Evolutionary conservation across 1,140 invertebrate species (phyloP).

Genomic region (Cydia pomonella): DNA sequence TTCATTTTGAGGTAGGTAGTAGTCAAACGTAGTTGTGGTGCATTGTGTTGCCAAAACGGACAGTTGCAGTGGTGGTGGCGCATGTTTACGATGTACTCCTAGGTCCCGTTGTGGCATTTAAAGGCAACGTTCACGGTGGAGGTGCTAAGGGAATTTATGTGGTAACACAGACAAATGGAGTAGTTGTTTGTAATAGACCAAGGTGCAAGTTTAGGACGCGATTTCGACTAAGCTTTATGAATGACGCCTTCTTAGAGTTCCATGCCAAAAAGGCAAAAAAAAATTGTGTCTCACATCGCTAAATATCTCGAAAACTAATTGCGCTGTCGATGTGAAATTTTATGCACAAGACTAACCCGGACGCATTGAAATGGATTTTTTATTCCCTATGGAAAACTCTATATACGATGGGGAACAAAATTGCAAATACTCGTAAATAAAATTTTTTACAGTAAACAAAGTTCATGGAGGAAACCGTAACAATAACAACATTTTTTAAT

Average conservation of each 20-base stretch:
- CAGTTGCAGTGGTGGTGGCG: neutral
- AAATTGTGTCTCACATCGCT: too few species aligned
- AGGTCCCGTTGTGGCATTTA: conserved; percentile 2
- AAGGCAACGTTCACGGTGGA: neutral
- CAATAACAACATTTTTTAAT: too few species aligned
- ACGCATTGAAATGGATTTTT: too few species aligned
- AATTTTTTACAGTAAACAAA: too few species aligned
- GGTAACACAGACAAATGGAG: neutral
- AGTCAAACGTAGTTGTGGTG: neutral
- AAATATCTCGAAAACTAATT: too few species aligned
- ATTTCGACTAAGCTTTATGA: neutral
- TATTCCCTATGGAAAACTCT: too few species aligned
- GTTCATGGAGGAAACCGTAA: too few species aligned
- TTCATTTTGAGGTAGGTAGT: neutral
- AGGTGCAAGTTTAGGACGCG: neutral
- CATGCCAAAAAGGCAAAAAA: neutral
- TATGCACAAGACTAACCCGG: too few species aligned
- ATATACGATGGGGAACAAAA: too few species aligned
- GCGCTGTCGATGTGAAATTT: too few species aligned
- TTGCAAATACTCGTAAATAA: too few species aligned
- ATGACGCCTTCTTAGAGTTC: neutral
- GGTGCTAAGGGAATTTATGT: conserved; percentile 7
- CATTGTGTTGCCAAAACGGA: conserved; percentile 10
- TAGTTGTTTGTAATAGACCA: neutral
- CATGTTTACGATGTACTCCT: conserved; percentile 7